Conservation (phyloP, 2,888 invertebrate genomes). For the Acronicta aceris region DNA sequence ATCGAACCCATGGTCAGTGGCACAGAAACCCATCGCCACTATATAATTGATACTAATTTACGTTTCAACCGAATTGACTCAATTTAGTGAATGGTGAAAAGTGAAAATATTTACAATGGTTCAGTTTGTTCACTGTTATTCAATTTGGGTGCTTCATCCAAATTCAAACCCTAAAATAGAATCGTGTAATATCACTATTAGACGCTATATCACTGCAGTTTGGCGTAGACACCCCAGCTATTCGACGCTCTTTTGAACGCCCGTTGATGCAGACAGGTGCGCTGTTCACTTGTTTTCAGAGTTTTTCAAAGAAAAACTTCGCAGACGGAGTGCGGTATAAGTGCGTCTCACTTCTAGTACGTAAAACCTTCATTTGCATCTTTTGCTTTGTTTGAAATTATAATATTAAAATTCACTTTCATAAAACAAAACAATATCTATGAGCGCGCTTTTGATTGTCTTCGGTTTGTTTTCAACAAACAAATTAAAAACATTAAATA, state of each 20-base stretch:
- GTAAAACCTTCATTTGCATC: conserved; percentile 48
- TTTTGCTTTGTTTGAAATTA: conserved; percentile 16
- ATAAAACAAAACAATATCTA: neutral
- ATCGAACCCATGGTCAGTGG: no score
- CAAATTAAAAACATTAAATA: no score
- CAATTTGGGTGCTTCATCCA: no score
- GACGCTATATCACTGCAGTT: conserved; percentile 20
- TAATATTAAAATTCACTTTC: neutral
- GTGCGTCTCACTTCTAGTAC: conserved; percentile 48
- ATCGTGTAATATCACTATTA: conserved; percentile 19
- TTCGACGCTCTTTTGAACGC: conserved; percentile 65
- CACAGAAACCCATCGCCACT: no score
- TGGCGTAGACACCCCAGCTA: conserved; percentile 40
- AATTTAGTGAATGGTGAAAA: no score
- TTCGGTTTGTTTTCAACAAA: no score
- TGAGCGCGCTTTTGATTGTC: no score
- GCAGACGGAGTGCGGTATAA: conserved; percentile 69
- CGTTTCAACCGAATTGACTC: no score
- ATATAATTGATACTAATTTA: no score
- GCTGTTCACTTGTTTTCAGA: conserved; percentile 64
- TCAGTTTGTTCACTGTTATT: no score
- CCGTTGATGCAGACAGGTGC: conserved; percentile 77
- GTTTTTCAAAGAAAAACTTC: conserved; percentile 83
- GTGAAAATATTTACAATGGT: no score
- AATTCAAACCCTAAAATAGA: neutral